Base-by-base conservation (phyloP, 2,113 vertebrate genomes). In the Cephalopterus ornatus region DNA sequence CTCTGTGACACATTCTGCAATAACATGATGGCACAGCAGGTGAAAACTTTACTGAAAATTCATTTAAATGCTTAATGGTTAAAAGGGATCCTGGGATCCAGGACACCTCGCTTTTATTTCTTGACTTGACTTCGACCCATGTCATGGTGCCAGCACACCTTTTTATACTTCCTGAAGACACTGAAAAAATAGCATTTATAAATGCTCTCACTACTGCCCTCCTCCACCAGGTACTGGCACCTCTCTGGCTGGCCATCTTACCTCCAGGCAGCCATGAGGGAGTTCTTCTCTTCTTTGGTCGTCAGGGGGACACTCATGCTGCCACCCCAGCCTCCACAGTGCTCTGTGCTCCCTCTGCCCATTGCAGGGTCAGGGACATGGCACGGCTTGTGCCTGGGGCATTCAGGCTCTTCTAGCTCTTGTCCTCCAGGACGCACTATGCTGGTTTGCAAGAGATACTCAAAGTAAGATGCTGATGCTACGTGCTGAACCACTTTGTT, bases 11-110 rank as follows among this genome's bases (percentile, higher is more conserved):
- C 41, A 55, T 68, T 90, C 70, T 70, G 74, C 46, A 91, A 65
- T 62, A 85, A 35, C 52, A 46, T n/a, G 77, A 93, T 70, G 91
- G 58, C 71, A 83, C 50, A 95, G 87, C 49, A 89, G 50, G 66
- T 79, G 46, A 79, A 72, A 87, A 89, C 52, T 56, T 76, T 53
- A 49, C 70, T 41, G 50, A 59, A 85, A 75, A 79, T 85, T 83
- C 17, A 91, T 61, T 92, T 59, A 33, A 83, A 90, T 39, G 52
- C 19, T 42, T 73, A 74, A 80, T 32, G 39, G 68, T 82, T 91
- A 75, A 67, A 95, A 78, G 30, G 19, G 23, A 53, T 62, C 28
- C 88, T 35, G 53, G 62, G 28, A 89, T 22, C 32, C 63, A 87
- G 68, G 63, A 87, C 21, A 63, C 21, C 12, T 67, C 50, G 32